A percentile compares a stretch with the other conserved stretches of the same genome.
phyloP scores from a whole-genome alignment of 92 coral and sea anemone genomes.

The Bergia puertoricense region DNA sequence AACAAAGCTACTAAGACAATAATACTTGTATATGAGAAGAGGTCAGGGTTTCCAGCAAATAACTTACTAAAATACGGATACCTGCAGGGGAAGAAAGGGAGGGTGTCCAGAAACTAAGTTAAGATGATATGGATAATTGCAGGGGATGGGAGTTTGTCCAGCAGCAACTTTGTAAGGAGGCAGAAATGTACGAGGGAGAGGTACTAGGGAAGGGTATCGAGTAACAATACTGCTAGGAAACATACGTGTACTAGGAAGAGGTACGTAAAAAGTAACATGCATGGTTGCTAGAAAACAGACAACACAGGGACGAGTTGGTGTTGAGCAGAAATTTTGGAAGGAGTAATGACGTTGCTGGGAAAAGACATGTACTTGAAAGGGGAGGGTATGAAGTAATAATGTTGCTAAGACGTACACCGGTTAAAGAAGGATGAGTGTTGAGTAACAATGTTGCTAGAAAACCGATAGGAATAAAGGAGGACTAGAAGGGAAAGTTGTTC shows the following conservation, averaged over 20 bases:
- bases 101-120: conserved; percentile 70
- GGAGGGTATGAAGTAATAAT: no score
- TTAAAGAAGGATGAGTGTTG: neutral
- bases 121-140: conserved; percentile 48
- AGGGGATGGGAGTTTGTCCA: neutral
- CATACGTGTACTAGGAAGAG: no score
- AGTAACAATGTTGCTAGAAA: no score
- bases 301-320: neutral
- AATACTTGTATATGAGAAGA: neutral
- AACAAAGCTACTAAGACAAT: conserved; percentile 59
- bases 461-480: no score
- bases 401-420: neutral
- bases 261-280: no score
- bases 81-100: conserved; percentile 44
- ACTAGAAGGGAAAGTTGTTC: no score
- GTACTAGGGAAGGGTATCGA: neutral
- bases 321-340: neutral
- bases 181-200: conserved; percentile 50
- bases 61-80: conserved; percentile 81
- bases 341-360: neutral
- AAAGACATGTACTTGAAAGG: neutral
- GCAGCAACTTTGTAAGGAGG: conserved; percentile 46
- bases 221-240: neutral
- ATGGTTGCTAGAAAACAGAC: neutral
- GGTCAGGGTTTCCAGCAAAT: conserved; percentile 78